Conservation (phyloP, 2,888 invertebrate species). For the Drymonia ruficornis region DNA sequence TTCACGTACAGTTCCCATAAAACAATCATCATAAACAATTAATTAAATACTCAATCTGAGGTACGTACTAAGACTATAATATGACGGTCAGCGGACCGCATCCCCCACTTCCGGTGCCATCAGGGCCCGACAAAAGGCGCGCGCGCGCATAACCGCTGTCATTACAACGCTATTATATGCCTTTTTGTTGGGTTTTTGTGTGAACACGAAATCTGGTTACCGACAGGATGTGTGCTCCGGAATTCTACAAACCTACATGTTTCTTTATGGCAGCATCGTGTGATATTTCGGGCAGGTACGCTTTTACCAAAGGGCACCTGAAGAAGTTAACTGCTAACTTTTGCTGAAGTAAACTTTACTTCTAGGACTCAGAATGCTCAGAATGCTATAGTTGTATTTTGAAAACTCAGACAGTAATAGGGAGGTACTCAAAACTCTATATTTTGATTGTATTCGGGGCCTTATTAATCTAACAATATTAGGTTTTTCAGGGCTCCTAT, state of each 20-base stretch:
- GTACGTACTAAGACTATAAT: conserved; percentile 8
- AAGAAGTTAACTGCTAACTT: no score
- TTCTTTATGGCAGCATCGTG: neutral
- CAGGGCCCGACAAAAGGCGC: conserved; percentile 46
- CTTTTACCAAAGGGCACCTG: no score
- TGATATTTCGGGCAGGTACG: neutral
- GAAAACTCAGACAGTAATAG: no score
- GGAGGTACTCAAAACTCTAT: no score
- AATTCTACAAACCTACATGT: conserved; percentile 43
- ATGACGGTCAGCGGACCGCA: conserved; percentile 38
- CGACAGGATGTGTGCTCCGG: conserved; percentile 54
- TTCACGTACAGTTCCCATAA: no score
- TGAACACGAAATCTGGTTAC: conserved; percentile 52
- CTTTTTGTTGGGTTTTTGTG: conserved; percentile 66
- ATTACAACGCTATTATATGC: conserved; percentile 74
- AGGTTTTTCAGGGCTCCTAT: no score
- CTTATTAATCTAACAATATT: no score
- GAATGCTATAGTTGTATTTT: no score
- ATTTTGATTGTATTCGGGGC: no score
- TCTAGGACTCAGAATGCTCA: no score
- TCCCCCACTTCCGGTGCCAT: conserved; percentile 55
- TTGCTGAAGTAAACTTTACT: no score
- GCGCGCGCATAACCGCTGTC: conserved; percentile 57
- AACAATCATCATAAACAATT: neutral
- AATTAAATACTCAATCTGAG: neutral